A percentile compares a stretch with the other conserved stretches of the same genome.
Evolutionary conservation across 1,140 invertebrate species (phyloP).

Genomic region (Tetramorium alpestre): DNA sequence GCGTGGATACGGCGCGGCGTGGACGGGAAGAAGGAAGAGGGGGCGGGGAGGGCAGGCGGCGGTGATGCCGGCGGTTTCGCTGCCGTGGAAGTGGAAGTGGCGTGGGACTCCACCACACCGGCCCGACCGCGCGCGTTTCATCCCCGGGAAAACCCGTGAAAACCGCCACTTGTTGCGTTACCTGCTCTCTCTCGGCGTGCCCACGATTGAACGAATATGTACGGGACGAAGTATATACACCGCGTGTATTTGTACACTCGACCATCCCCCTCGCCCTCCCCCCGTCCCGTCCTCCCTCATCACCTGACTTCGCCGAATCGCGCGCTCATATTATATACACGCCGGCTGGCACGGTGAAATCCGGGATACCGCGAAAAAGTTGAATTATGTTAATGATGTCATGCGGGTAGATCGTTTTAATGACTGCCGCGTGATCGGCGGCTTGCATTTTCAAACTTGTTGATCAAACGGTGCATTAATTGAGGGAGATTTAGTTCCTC

Average conservation of each 20-base stretch:
- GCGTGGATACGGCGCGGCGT: constrained; percentile 50
- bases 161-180: constrained; percentile 86
- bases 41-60: constrained; percentile 57
- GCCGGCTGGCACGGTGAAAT: constrained; percentile 17
- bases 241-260: constrained; percentile 52
- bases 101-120: constrained; percentile 77
- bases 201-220: constrained; percentile 58
- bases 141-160: constrained; percentile 85
- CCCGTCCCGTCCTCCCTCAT: background rate
- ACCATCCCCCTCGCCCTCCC: background rate
- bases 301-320: background rate
- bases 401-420: constrained; percentile 18
- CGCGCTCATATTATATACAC: constrained; percentile 41
- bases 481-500: background rate
- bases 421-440: background rate
- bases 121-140: constrained; percentile 80
- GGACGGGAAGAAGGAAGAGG: constrained; percentile 1
- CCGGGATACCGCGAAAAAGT: constrained; percentile 48
- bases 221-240: constrained; percentile 31
- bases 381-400: constrained; percentile 53
- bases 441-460: constrained; percentile 35
- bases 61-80: constrained; percentile 69
- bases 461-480: constrained; percentile 10
- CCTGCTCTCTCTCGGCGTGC: constrained; percentile 65
- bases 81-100: constrained; percentile 74